Evolutionary conservation across 92 coral and sea anemone species (phyloP).

Genomic region (Blastomussa wellsi): DNA sequence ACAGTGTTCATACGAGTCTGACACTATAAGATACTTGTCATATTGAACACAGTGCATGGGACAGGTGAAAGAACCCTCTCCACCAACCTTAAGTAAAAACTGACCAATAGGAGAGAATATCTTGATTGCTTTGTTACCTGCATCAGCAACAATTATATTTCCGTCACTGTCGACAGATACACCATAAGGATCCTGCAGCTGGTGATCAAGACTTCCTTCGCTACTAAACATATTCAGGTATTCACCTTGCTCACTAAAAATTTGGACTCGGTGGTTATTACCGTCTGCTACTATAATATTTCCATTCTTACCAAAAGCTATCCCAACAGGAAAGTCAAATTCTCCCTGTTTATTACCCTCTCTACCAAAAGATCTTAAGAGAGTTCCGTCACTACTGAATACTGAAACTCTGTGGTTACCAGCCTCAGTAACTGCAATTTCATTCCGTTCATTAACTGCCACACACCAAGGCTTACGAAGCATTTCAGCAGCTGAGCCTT

Average conservation of each 20-base stretch:
- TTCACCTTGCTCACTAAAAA: constrained; percentile 4
- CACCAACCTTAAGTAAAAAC: constrained; percentile 33
- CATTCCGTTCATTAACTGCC: constrained; percentile 27
- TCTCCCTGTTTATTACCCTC: constrained; percentile 17
- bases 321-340: not conserved
- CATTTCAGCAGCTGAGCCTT: constrained; percentile 29
- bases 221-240: constrained; percentile 12
- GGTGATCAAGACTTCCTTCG: constrained; percentile 25
- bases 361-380: constrained; percentile 7
- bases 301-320: not conserved
- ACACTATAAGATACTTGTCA: constrained; percentile 26
- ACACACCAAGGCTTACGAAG: not conserved
- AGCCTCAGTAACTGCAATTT: constrained; percentile 19
- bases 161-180: constrained; percentile 36
- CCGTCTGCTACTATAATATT: not conserved
- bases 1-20: constrained; percentile 27
- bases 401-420: constrained; percentile 8
- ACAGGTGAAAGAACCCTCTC: not conserved
- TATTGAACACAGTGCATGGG: constrained; percentile 45
- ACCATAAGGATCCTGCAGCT: constrained; percentile 28
- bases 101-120: constrained; percentile 39
- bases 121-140: constrained; percentile 33
- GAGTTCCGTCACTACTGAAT: constrained; percentile 9
- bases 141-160: constrained; percentile 40
- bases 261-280: constrained; percentile 18